phyloP scores from a whole-genome alignment of 2,797 vertebrate genomes.

The Microchirus variegatus region DNA sequence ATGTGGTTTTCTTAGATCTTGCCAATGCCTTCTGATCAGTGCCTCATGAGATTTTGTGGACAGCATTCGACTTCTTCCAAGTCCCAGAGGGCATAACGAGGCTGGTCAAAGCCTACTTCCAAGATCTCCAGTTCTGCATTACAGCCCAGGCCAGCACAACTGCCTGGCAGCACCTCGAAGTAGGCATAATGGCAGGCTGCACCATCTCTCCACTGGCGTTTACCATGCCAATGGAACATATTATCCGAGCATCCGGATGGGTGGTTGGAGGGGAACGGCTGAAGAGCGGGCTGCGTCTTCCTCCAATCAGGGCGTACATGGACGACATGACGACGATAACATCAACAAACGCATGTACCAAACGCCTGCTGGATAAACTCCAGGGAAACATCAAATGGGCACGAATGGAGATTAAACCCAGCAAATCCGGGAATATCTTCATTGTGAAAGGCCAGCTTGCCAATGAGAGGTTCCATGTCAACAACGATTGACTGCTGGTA shows the following conservation, averaged over 20 bases:
- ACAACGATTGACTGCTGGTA: not conserved
- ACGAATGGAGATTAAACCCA: not conserved
- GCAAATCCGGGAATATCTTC: not conserved
- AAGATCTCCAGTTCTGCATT: no score
- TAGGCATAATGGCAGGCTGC: constrained; percentile 1
- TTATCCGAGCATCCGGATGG: not conserved
- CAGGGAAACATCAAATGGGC: not conserved
- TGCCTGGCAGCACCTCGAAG: no score
- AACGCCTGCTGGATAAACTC: not conserved
- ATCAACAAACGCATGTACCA: not conserved
- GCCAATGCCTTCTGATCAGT: no score
- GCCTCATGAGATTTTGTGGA: no score
- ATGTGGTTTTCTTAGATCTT: not conserved
- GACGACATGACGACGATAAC: not conserved
- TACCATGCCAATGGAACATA: not conserved
- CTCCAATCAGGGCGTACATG: not conserved
- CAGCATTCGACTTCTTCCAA: no score
- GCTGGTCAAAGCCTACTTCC: no score
- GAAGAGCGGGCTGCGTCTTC: not conserved
- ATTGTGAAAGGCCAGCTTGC: not conserved
- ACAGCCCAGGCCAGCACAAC: no score
- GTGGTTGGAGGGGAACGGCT: not conserved
- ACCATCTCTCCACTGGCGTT: not conserved
- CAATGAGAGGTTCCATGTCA: not conserved
- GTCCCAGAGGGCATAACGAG: no score